Evolutionary conservation across 1,140 invertebrate genomes (phyloP).

Genomic region (Dendrolimus punctatus): DNA sequence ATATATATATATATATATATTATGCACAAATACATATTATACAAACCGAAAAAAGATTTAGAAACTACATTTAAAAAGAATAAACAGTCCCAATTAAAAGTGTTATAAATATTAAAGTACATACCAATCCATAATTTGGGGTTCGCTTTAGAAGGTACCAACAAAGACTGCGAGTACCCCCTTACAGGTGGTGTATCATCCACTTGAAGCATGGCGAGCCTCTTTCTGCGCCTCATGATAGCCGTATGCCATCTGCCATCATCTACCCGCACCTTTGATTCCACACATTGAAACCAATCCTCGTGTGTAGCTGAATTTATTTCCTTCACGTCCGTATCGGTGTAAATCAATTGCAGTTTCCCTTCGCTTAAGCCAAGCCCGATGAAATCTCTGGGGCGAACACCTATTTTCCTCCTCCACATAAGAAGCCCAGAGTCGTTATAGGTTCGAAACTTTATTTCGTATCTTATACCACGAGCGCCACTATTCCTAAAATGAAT

Average conservation of each 20-base stretch:
- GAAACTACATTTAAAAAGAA: no score
- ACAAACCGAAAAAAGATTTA: no score
- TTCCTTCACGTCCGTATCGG: constrained; percentile 59
- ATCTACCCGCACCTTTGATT: constrained; percentile 73
- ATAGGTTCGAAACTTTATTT: constrained; percentile 80
- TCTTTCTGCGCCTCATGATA: constrained; percentile 76
- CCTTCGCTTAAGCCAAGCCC: constrained; percentile 62
- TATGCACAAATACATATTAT: no score
- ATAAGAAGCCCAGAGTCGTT: constrained; percentile 78
- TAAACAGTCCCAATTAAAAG: not conserved
- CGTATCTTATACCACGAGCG: constrained; percentile 80
- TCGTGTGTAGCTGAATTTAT: constrained; percentile 44
- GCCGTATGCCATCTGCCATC: constrained; percentile 85
- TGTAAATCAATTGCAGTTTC: constrained; percentile 63
- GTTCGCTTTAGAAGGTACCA: constrained; percentile 81
- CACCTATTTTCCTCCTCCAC: constrained; percentile 73
- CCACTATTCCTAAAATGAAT: constrained; percentile 71
- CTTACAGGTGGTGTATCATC: constrained; percentile 77
- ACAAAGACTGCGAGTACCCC: constrained; percentile 75
- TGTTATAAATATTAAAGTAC: constrained; percentile 16
- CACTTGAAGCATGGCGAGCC: constrained; percentile 78
- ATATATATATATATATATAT: no score
- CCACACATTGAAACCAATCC: constrained; percentile 68
- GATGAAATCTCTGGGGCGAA: constrained; percentile 63
- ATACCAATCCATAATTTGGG: constrained; percentile 83